phyloP scores from a whole-genome alignment of 2,113 vertebrate genomes.

The Rhinichthys klamathensis region DNA sequence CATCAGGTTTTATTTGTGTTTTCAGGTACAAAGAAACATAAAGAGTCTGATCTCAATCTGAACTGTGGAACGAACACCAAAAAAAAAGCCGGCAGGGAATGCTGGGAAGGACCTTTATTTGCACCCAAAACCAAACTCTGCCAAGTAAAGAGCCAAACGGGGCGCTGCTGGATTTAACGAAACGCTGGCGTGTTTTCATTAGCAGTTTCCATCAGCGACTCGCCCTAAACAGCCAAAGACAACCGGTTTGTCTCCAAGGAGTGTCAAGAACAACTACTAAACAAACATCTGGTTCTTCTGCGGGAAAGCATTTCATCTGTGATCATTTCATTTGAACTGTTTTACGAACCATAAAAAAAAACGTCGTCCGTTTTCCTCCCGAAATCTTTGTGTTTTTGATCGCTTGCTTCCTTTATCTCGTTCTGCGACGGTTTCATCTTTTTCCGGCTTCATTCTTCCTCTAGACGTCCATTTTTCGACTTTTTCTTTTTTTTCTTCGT shows the following conservation, averaged over 20 bases:
- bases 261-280: neutral
- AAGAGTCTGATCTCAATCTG: slow-evolving; percentile 52
- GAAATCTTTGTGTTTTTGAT: neutral
- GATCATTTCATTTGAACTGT: neutral
- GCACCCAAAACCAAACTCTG: neutral
- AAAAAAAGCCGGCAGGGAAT: neutral
- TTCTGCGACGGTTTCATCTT: slow-evolving; percentile 19
- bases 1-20: neutral
- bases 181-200: neutral
- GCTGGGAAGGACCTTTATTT: slow-evolving; percentile 5
- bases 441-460: slow-evolving; percentile 44
- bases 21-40: slow-evolving; percentile 77
- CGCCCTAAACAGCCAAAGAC: slow-evolving; percentile 17
- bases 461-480: too few species aligned
- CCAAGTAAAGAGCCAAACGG: neutral
- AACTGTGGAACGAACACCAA: neutral
- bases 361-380: neutral
- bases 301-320: neutral
- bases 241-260: slow-evolving; percentile 8
- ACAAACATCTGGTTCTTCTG: neutral
- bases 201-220: neutral
- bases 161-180: neutral
- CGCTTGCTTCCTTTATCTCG: neutral
- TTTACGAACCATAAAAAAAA: neutral
- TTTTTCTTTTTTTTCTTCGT: neutral